Evolutionary conservation across 2,797 vertebrate species (phyloP), one percentile per base, ranked within the genome.

Genomic region (Sparidentex hasta): DNA sequence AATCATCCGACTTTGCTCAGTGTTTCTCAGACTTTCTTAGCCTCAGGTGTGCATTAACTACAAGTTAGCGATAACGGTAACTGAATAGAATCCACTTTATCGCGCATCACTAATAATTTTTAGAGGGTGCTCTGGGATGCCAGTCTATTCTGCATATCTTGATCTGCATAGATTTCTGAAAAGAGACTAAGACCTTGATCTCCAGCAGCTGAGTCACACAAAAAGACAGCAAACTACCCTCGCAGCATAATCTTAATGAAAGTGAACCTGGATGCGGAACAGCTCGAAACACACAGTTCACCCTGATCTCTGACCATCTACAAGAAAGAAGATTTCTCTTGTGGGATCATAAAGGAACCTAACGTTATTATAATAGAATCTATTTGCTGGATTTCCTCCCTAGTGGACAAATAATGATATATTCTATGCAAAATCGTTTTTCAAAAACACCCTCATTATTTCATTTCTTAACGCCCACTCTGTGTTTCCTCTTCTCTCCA

Each of bases 141-240:
- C 11, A 21, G 65, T 48, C 5, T 57, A 13, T 54, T 33, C 21
- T 65, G 48, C 6, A 21, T 14, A 27, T n/a, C n/a, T 46, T 77
- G n/a, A 51, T 81, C 51, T 71, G 33, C 41, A 65, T 21, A 11
- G 21, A 52, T 76, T 69, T 72, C 44, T 54, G 38, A 57, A 69
- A 76, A 52, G 23, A 12, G 50, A 25, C 43, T 54, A 12, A 51
- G 27, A 65, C 33, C 46, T 18, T 56, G 56, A 46, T 56, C 71
- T 69, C 54, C 23, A 61, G 64, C 46, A 48, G 51, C 62, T 75
- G 79, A 75, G 63, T 85, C 71, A 79, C 59, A 66, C 59, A 63
- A 62, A 41, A 54, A 62, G 21, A 64, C 11, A 21, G 25, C 18
- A 73, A 67, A 51, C 16, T 74, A 55, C 62, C 17, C 51, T 58